Conservation (phyloP, 2,888 invertebrate genomes). For the Eupithecia subumbrata region DNA sequence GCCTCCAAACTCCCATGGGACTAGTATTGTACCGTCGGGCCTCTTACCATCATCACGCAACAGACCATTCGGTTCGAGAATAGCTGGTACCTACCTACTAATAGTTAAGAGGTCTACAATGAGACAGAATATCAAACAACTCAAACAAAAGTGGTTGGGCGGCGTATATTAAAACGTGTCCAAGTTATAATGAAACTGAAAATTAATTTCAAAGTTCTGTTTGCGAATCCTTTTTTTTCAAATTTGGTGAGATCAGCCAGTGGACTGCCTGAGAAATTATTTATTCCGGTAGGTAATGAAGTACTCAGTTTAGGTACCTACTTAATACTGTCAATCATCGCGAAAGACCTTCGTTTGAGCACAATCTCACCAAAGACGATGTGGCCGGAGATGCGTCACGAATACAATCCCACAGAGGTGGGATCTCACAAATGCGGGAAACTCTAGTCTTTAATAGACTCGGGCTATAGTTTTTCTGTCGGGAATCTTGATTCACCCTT, state of each 20-base stretch:
- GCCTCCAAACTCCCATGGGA: too few species aligned
- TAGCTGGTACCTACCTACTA: too few species aligned
- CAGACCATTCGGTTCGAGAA: too few species aligned
- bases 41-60: too few species aligned
- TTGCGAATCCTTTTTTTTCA: slow-evolving; percentile 14
- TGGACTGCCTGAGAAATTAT: not conserved
- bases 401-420: too few species aligned
- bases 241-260: slow-evolving; percentile 12
- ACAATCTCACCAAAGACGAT: not conserved
- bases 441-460: too few species aligned
- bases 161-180: slow-evolving; percentile 10
- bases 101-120: not conserved
- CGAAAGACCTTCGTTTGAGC: not conserved
- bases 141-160: slow-evolving; percentile 19
- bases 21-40: too few species aligned
- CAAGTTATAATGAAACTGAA: slow-evolving; percentile 30
- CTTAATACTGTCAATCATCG: not conserved
- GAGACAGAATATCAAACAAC: slow-evolving; percentile 17
- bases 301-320: not conserved
- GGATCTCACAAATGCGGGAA: too few species aligned
- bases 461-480: not conserved
- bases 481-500: not conserved
- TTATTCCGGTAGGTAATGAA: not conserved
- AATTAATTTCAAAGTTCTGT: slow-evolving; percentile 34
- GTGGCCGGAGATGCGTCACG: too few species aligned